A percentile compares a stretch with the other conserved stretches of the same genome.
Conservation (phyloP, 2,113 vertebrate species). For the Saccopteryx leptura region DNA sequence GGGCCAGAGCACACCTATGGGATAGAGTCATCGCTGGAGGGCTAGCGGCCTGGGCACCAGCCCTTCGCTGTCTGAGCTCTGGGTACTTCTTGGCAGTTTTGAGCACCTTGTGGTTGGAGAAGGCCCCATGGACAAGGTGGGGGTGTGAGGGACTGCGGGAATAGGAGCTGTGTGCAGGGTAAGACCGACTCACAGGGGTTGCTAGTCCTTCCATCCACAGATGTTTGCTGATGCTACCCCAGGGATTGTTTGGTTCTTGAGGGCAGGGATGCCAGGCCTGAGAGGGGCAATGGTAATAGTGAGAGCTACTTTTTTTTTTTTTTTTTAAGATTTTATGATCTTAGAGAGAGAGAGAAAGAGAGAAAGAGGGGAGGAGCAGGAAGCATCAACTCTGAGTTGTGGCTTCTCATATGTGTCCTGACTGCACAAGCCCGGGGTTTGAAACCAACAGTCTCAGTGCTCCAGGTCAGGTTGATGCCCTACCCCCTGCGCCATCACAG, state of each 20-base stretch:
- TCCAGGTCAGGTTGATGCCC: too few relatives aligned
- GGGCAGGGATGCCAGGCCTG: background rate
- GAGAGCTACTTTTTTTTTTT: background rate
- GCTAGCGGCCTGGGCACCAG: constrained; percentile 36
- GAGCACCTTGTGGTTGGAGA: constrained; percentile 82
- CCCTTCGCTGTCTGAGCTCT: constrained; percentile 82
- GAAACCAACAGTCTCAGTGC: too few relatives aligned
- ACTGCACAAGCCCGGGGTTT: too few relatives aligned
- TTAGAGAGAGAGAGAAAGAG: too few relatives aligned
- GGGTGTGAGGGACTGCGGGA: background rate
- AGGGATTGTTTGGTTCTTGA: background rate
- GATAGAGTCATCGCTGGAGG: constrained; percentile 77
- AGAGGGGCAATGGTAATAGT: background rate
- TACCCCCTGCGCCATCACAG: too few relatives aligned
- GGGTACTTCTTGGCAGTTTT: constrained; percentile 79
- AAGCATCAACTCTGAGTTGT: too few relatives aligned
- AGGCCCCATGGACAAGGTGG: constrained; percentile 67
- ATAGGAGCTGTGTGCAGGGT: constrained; percentile 52
- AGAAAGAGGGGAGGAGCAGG: too few relatives aligned
- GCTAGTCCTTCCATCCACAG: background rate
- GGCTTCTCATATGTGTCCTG: too few relatives aligned
- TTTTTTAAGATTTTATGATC: too few relatives aligned
- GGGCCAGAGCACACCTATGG: background rate
- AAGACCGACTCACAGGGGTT: constrained; percentile 23
- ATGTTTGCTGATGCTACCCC: background rate